Evolutionary conservation across 2,888 invertebrate species (phyloP), one percentile per base, ranked within the genome.

Genomic region (Bugula neritina): DNA sequence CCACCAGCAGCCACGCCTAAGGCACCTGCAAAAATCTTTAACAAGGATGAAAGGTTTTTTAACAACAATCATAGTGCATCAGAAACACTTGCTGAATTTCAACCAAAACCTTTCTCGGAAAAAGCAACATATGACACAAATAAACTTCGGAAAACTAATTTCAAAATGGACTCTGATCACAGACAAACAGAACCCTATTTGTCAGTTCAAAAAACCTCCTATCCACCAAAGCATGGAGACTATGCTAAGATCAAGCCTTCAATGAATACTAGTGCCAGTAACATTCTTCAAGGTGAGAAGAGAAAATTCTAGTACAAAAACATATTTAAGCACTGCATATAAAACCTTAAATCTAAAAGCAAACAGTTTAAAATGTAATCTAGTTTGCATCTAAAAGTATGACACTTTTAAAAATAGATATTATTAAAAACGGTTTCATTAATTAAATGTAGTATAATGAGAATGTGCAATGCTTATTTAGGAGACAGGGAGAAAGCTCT

Each of bases 81-180:
- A 3, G 82, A 81, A 74, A 82, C 81, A 2, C 25, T 70, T 2
- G 70, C 70, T 5, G 70, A 70, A 52, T 70, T 43, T 54, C 70
- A 70, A 31, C 70, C 70, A n/a, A 70, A 70, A 70, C 54, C 70
- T 23, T 54, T 43, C 17, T 54, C 52, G 2, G 52, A 43, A 10
- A 43, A 54, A 54, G 70, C 70, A 23, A 70, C 70, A 29, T 70
- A 70, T 29, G 70, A 70, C 31, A 70, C 70, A 3, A 70, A 70
- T 29, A 80, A 78, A 69, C 74, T 80, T 21, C 73, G 80, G 35
- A 72, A 73, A 13, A 82, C 82, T 1, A 82, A 81, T 74, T 82
- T 81, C 72, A 82, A 81, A 74, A 80, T 81, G 80, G 81, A 82
- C 73, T 72, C 75, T 43, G 82, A 82, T 72, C 71, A 77, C 23